Evolutionary conservation across 2,888 invertebrate genomes (phyloP), one percentile per base, ranked within the genome.

Genomic region (Zhuqinia jingwanae): DNA sequence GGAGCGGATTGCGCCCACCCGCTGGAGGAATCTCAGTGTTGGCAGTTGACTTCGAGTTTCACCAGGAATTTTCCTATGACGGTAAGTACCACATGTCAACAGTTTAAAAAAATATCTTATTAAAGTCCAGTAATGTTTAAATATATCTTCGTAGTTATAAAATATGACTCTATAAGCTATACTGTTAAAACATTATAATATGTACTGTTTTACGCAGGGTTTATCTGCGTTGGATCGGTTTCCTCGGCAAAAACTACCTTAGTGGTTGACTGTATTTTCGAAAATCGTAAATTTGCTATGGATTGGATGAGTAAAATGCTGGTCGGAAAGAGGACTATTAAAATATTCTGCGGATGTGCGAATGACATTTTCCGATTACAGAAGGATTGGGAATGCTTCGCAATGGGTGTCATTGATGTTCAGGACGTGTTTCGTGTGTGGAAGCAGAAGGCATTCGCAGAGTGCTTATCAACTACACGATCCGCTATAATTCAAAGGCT

Each of bases 1-100:
- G 1, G 10, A 0, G 3, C 1, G 0, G 3, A 1, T 3, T 60
- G 2, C 22, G 15, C 11, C 60, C 60, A 1, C 60, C 60, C 10
- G 6, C 58, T 25, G 25, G 13, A 25, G 25, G 25, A 22, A 13
- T 25, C 10, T 3, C 2, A 8, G 70, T 70, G 17, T 47, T 70
- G 1, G n/a, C 45, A 2, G 70, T 70, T 10, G 70, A 70, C 20
- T 70, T 70, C 20, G 70, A 45, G 45, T 70, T 45, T 20, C 70
- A 70, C 20, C 45, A 70, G 45, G 22, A 20, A 70, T n/a, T 10
- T 0, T 8, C 70, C 2, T 11, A 45, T 10, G 70, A 70, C 20
- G 70, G 70, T 70, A 20, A 70, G 45, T 0, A 25, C 8, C 10
- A n/a, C n/a, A 13, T n/a, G 15, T 13, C n/a, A 53, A 13, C 3